These are phyloP conservation scores for Drosophila repletoides DNA, from an alignment of 1,140 invertebrate species.

Conservation along the genomic window DNA sequence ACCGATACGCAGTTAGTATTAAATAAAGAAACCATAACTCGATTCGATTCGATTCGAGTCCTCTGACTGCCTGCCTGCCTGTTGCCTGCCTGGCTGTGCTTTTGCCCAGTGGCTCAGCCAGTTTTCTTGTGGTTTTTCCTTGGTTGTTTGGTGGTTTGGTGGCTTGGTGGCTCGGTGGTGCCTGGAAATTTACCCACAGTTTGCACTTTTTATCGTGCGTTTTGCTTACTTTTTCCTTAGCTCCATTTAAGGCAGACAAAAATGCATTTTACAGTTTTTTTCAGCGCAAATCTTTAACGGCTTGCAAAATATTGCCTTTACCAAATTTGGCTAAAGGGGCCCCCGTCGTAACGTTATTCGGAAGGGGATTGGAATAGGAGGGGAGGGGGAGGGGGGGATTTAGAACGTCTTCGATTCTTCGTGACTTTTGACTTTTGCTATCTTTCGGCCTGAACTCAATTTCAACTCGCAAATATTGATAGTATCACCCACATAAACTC, in stretches of 20 bases:
- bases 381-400: too few relatives aligned
- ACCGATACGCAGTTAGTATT: conserved; percentile 23
- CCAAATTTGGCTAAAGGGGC: conserved; percentile 75
- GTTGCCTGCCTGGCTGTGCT: conserved; percentile 5
- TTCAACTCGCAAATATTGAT: conserved; percentile 10
- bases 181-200: conserved; percentile 27
- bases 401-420: conserved; percentile 29
- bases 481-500: conserved; percentile 44
- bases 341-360: conserved; percentile 42
- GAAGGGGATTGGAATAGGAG: too few relatives aligned
- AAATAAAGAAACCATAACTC: conserved; percentile 19
- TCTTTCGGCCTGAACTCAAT: conserved; percentile 33
- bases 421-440: conserved; percentile 74
- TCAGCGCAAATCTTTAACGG: conserved; percentile 68
- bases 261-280: conserved; percentile 75
- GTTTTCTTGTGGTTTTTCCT: neutral
- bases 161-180: neutral
- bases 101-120: neutral
- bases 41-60: conserved; percentile 4
- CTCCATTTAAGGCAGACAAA: conserved; percentile 68
- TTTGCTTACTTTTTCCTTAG: conserved; percentile 60
- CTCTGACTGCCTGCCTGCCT: neutral
- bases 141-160: neutral
- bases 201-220: conserved; percentile 62
- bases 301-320: conserved; percentile 70